Evolutionary conservation across 1,140 invertebrate species (phyloP).

Genomic region (Drosophila bocqueti): DNA sequence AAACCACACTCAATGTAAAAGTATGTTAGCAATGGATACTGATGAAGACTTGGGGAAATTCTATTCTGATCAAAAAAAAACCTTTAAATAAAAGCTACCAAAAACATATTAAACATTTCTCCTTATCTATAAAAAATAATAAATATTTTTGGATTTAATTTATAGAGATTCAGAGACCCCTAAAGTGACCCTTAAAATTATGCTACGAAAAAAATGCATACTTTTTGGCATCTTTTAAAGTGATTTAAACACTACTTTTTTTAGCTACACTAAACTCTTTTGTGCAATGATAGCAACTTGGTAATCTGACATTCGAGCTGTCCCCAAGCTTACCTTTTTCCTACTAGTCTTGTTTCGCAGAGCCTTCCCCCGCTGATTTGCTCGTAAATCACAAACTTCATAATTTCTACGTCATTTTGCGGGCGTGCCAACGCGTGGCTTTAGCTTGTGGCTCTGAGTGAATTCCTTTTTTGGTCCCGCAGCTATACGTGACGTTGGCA

Average conservation of each 20-base stretch:
- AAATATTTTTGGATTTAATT: neutral
- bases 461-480: slow-evolving; percentile 43
- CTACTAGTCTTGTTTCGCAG: slow-evolving; percentile 1
- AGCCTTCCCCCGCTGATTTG: slow-evolving; percentile 40
- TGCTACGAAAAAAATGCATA: neutral
- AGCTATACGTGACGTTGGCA: slow-evolving; percentile 72
- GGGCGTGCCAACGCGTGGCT: slow-evolving; percentile 46
- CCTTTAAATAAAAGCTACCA: too few relatives aligned
- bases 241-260: neutral
- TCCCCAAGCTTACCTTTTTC: neutral
- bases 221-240: neutral
- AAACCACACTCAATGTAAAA: neutral
- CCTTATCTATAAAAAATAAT: neutral
- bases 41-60: neutral
- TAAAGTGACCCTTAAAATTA: neutral
- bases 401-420: slow-evolving; percentile 78
- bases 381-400: slow-evolving; percentile 79
- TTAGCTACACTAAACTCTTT: neutral
- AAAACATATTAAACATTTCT: neutral
- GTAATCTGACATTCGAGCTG: slow-evolving; percentile 1
- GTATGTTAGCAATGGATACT: neutral
- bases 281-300: neutral
- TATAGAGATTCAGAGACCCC: neutral
- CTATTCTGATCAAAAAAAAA: neutral
- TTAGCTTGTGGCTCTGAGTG: slow-evolving; percentile 34